phyloP scores from a whole-genome alignment of 1,140 invertebrate species.

The Ceratosolen solmsi region DNA sequence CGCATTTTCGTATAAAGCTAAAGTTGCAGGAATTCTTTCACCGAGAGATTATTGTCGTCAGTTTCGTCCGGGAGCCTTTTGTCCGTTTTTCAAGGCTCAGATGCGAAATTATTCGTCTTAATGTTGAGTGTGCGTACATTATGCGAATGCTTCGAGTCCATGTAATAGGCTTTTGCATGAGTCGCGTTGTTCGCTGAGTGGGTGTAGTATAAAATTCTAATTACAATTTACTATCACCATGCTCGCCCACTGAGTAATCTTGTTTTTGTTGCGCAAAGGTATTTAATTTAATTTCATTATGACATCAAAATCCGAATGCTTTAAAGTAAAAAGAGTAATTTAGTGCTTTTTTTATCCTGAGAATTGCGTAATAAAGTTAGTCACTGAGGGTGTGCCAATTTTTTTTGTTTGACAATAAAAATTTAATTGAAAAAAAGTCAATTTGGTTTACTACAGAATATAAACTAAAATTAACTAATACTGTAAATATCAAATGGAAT shows the following conservation, averaged over 20 bases:
- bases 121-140: constrained; percentile 12
- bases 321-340: background rate
- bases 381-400: background rate
- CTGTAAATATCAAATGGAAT: too few relatives aligned
- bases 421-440: too few relatives aligned
- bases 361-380: background rate
- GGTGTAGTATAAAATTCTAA: constrained; percentile 45
- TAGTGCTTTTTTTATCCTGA: background rate
- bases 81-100: constrained; percentile 16
- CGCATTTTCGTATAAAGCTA: background rate
- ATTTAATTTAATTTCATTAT: background rate
- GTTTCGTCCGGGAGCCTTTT: constrained; percentile 12
- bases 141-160: background rate
- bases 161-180: constrained; percentile 29
- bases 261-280: background rate
- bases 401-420: background rate
- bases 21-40: background rate
- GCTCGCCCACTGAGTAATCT: background rate
- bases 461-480: too few relatives aligned
- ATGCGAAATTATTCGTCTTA: constrained; percentile 31
- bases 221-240: constrained; percentile 34
- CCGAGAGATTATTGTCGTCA: background rate
- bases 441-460: too few relatives aligned
- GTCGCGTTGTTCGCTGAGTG: constrained; percentile 17
- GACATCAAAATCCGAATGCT: background rate